Conservation (phyloP, 2,797 vertebrate genomes). For the Darevskia nairensis region DNA sequence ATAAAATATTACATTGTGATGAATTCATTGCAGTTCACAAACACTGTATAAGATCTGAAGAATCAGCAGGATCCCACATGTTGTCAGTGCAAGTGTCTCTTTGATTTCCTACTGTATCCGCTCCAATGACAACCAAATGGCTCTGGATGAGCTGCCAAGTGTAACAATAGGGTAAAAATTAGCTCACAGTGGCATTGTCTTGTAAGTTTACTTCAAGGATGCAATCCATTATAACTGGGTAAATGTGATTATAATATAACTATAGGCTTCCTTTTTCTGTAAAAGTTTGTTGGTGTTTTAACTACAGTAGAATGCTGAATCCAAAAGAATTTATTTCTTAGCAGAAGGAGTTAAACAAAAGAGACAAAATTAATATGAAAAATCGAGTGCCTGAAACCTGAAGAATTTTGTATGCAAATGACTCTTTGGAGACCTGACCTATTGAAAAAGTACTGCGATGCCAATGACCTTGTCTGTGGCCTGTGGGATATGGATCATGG, state of each 20-base stretch:
- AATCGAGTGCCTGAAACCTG: neutral
- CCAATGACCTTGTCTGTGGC: constrained; percentile 15
- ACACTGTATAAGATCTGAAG: constrained; percentile 23
- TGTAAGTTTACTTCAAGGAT: constrained; percentile 12
- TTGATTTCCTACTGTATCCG: constrained; percentile 28
- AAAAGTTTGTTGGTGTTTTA: neutral
- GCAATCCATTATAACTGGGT: neutral
- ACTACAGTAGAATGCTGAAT: neutral
- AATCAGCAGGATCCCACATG: constrained; percentile 25
- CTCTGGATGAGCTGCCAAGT: constrained; percentile 10
- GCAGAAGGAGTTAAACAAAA: constrained; percentile 10
- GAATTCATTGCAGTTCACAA: constrained; percentile 13
- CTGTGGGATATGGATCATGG: neutral
- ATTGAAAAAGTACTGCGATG: constrained; percentile 26
- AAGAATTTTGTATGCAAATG: neutral
- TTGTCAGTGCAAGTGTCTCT: constrained; percentile 5
- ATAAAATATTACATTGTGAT: constrained; percentile 11
- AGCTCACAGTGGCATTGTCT: constrained; percentile 7
- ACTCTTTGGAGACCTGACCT: constrained; percentile 6
- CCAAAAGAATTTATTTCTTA: neutral
- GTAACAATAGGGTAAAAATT: neutral
- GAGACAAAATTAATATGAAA: neutral
- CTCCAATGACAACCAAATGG: constrained; percentile 18
- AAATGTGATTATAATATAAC: constrained; percentile 12
- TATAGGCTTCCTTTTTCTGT: neutral